These are phyloP conservation scores for Minunthozetes semirufus DNA, from an alignment of 2,888 invertebrate species.

Conservation along the genomic window DNA sequence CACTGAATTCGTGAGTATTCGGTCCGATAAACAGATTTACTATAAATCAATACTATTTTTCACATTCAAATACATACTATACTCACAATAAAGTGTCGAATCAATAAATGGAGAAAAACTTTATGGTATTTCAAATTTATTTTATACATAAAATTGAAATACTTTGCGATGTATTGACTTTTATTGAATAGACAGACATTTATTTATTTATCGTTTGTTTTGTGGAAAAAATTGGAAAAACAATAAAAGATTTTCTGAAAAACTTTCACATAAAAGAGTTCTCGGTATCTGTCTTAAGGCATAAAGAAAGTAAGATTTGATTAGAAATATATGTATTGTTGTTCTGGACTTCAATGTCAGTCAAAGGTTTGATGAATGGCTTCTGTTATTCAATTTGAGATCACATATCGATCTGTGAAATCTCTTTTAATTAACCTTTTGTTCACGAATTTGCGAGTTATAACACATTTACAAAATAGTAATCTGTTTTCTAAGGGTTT, in stretches of 20 bases:
- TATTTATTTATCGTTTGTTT: no score
- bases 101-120: not conserved
- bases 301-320: not conserved
- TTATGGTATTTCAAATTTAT: not conserved
- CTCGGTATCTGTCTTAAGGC: not conserved
- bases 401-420: not conserved
- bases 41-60: constrained; percentile 3
- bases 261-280: not conserved
- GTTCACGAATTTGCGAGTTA: not conserved
- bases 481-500: not conserved
- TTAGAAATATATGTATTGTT: not conserved
- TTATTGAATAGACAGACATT: no score
- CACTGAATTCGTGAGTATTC: not conserved
- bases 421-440: constrained; percentile 9
- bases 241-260: no score
- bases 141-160: no score
- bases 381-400: constrained; percentile 8
- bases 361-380: not conserved
- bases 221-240: no score
- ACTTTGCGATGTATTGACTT: no score
- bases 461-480: not conserved
- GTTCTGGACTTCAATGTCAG: not conserved
- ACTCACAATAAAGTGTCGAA: not conserved
- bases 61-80: not conserved
- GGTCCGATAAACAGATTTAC: constrained; percentile 6